Percentiles rank a stretch among this genome's conserved stretches.
These are phyloP conservation scores for Coelopa pilipes DNA, from an alignment of 2,888 invertebrate genomes.

Conservation along the genomic window DNA sequence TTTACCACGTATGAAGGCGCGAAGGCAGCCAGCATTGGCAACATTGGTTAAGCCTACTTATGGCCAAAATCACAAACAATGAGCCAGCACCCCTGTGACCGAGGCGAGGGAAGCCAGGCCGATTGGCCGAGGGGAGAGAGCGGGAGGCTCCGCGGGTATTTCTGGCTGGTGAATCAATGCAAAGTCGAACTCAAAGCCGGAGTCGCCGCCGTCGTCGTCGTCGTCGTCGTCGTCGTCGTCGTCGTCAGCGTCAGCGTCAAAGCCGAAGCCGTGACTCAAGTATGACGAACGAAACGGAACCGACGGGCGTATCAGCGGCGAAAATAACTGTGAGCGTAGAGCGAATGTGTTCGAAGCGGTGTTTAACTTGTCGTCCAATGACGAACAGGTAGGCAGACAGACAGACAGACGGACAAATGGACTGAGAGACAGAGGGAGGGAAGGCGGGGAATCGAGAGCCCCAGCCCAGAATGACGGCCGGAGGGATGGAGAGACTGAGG, in stretches of 20 bases:
- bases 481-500: too few species aligned
- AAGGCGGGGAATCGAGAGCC: too few species aligned
- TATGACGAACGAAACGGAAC: slow-evolving; percentile 4
- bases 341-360: not conserved
- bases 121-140: too few species aligned
- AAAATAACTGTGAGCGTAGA: slow-evolving; percentile 3
- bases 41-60: not conserved
- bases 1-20: too few species aligned
- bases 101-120: not conserved
- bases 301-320: not conserved
- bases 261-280: not conserved
- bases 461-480: too few species aligned
- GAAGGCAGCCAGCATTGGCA: too few species aligned
- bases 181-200: too few species aligned
- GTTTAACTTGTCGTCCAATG: not conserved
- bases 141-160: too few species aligned
- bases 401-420: slow-evolving; percentile 8
- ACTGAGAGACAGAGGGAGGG: slow-evolving; percentile 15
- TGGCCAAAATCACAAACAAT: not conserved
- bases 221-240: not conserved
- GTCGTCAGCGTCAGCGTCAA: not conserved
- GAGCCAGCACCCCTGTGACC: not conserved
- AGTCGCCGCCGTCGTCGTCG: too few species aligned
- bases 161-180: too few species aligned
- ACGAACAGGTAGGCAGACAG: not conserved